Evolutionary conservation across 2,888 invertebrate species (phyloP).

Genomic region (Pelosia muscerda): DNA sequence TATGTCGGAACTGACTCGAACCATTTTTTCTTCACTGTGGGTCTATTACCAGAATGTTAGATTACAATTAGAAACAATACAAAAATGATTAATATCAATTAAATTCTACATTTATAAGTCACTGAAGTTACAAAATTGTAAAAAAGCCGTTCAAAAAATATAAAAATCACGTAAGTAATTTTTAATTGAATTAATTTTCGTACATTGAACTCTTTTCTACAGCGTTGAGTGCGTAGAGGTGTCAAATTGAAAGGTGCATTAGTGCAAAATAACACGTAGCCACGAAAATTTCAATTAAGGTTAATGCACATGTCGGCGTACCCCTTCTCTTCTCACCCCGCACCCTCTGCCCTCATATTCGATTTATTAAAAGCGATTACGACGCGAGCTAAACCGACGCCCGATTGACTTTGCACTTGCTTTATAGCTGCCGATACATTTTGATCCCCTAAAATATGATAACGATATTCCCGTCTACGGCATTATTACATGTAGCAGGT

Average conservation of each 20-base stretch:
- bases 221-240: conserved; percentile 54
- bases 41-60: background rate
- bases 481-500: conserved; percentile 42
- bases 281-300: conserved; percentile 83
- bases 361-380: conserved; percentile 77
- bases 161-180: background rate
- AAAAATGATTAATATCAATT: background rate
- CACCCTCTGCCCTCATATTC: conserved; percentile 51
- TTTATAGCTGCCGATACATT: conserved; percentile 66
- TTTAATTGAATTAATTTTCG: conserved; percentile 13
- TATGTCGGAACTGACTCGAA: background rate
- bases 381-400: conserved; percentile 61
- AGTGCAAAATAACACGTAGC: conserved; percentile 78
- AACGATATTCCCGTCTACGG: conserved; percentile 47
- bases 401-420: conserved; percentile 69
- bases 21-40: background rate
- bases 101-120: background rate
- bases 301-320: conserved; percentile 75
- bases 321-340: conserved; percentile 35
- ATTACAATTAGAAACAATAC: background rate
- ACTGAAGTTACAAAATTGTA: background rate
- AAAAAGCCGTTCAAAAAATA: background rate
- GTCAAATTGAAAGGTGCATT: conserved; percentile 77
- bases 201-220: conserved; percentile 52
- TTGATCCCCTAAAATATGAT: conserved; percentile 68